Conservation (phyloP, 2,888 invertebrate species). For the Tenthredo scrophulariae region DNA sequence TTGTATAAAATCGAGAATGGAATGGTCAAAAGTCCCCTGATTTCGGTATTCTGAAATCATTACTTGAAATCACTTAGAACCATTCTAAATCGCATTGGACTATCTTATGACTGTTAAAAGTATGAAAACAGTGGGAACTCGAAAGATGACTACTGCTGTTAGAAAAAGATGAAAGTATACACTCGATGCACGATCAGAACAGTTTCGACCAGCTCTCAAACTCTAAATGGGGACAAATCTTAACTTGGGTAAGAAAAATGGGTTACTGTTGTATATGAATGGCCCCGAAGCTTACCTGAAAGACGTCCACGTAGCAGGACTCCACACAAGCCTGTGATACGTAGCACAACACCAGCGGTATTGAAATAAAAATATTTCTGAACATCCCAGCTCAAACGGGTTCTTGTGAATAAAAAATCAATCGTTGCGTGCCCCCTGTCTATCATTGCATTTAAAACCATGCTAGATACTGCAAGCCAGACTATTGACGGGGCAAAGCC, state of each 20-base stretch:
- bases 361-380: constrained; percentile 82
- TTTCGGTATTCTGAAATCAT: no score
- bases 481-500: constrained; percentile 80
- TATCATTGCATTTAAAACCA: constrained; percentile 74
- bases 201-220: neutral
- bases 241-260: neutral
- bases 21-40: no score
- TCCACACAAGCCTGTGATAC: constrained; percentile 80
- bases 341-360: constrained; percentile 78
- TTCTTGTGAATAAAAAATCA: constrained; percentile 83
- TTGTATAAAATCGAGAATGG: no score
- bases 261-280: neutral
- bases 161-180: neutral
- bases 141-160: no score
- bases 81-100: no score
- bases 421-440: constrained; percentile 79
- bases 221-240: neutral
- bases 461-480: constrained; percentile 76
- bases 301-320: constrained; percentile 71
- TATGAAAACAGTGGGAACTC: no score
- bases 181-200: neutral
- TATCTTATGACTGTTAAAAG: no score
- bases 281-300: neutral
- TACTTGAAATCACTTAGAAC: no score
- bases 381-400: constrained; percentile 84